phyloP scores from a whole-genome alignment of 1,140 invertebrate species.

The Himalopsyche phryganea region DNA sequence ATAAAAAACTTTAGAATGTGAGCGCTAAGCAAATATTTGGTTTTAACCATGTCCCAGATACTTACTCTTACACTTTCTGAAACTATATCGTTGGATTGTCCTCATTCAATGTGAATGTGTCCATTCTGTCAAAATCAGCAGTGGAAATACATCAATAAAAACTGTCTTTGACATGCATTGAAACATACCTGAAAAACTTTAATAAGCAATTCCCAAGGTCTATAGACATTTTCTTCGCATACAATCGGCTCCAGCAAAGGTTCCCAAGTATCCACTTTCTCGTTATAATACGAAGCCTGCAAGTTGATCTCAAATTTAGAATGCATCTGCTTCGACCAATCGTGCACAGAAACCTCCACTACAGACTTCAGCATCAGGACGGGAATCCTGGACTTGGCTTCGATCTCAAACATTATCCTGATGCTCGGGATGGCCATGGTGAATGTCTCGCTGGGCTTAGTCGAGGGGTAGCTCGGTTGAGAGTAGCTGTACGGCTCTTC shows the following conservation, averaged over 20 bases:
- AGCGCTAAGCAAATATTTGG: no score
- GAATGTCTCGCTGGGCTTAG: slow-evolving; percentile 52
- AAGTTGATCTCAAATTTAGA: slow-evolving; percentile 58
- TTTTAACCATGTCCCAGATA: no score
- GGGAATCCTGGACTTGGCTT: slow-evolving; percentile 48
- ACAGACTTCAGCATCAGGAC: slow-evolving; percentile 51
- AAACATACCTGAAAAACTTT: slow-evolving; percentile 58
- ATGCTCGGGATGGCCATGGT: slow-evolving; percentile 53
- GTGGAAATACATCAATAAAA: no score
- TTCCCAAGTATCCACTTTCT: slow-evolving; percentile 71
- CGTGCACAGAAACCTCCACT: slow-evolving; percentile 57
- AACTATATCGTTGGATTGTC: no score
- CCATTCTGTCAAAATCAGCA: no score
- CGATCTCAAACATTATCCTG: slow-evolving; percentile 58
- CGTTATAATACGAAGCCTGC: slow-evolving; percentile 73
- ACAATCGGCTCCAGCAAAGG: slow-evolving; percentile 73
- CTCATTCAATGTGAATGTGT: no score
- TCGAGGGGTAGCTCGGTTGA: slow-evolving; percentile 41
- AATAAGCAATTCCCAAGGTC: slow-evolving; percentile 70
- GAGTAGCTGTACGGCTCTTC: slow-evolving; percentile 40
- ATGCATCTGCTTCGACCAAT: slow-evolving; percentile 63
- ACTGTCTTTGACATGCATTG: no score
- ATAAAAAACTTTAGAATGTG: no score
- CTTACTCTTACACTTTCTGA: no score
- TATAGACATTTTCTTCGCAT: slow-evolving; percentile 63